Evolutionary conservation across 2,113 vertebrate species (phyloP).

Genomic region (Pluvialis apricaria): DNA sequence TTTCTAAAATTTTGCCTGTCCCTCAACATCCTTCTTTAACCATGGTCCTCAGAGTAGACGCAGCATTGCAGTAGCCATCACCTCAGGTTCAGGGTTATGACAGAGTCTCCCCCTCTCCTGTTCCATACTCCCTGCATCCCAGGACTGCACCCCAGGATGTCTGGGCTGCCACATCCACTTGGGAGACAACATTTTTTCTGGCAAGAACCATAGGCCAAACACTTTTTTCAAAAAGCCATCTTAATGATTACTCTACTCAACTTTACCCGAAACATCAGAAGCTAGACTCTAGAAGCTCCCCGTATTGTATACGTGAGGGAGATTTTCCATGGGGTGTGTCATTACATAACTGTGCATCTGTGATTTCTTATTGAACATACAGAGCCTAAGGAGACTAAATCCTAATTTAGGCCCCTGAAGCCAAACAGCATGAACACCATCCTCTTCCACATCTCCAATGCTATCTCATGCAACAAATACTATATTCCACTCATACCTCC

Average conservation of each 20-base stretch:
- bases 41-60: background rate
- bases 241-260: background rate
- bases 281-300: background rate
- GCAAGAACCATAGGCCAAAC: background rate
- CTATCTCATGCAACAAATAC: background rate
- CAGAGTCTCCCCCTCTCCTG: background rate
- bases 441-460: background rate
- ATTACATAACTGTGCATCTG: background rate
- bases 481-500: background rate
- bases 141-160: background rate
- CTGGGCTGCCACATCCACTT: background rate
- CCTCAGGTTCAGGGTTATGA: background rate
- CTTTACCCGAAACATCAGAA: background rate
- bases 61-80: background rate
- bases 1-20: background rate
- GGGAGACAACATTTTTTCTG: background rate
- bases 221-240: background rate
- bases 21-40: background rate
- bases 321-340: accelerated
- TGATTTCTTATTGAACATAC: background rate
- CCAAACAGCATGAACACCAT: background rate
- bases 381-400: background rate
- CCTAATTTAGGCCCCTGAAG: background rate
- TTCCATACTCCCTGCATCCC: background rate
- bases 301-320: background rate